Conservation (phyloP, 2,113 vertebrate species). For the Nesoenas mayeri region DNA sequence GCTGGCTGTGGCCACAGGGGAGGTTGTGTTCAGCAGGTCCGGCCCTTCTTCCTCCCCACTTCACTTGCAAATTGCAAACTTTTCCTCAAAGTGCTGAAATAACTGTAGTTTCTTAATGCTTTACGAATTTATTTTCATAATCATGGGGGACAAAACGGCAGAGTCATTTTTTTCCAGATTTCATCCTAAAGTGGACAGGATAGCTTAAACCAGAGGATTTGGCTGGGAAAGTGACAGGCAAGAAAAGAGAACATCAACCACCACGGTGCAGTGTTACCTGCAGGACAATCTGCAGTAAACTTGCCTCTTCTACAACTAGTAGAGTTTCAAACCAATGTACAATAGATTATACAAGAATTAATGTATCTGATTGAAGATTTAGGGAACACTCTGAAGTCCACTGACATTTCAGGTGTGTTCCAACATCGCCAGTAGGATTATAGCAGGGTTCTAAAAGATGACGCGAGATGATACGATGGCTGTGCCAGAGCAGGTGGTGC, state of each 20-base stretch:
- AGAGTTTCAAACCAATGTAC: background rate
- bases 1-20: background rate
- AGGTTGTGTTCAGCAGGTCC: background rate
- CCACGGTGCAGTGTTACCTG: background rate
- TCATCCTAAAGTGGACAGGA: background rate
- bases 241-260: background rate
- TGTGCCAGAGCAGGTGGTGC: rapidly evolving
- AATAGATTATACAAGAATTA: background rate
- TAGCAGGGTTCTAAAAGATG: background rate
- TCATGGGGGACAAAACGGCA: background rate
- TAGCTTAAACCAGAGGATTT: background rate
- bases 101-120: background rate
- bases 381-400: background rate
- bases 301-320: background rate
- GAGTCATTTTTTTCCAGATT: background rate
- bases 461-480: rapidly evolving
- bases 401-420: background rate
- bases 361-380: background rate
- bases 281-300: background rate
- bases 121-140: background rate
- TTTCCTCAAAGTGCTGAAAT: background rate
- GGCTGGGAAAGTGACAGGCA: background rate
- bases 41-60: background rate
- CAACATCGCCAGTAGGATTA: background rate
- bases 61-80: background rate